phyloP scores from a whole-genome alignment of 35 echinoderm and acorn worm genomes.

The Lytechinus pictus region DNA sequence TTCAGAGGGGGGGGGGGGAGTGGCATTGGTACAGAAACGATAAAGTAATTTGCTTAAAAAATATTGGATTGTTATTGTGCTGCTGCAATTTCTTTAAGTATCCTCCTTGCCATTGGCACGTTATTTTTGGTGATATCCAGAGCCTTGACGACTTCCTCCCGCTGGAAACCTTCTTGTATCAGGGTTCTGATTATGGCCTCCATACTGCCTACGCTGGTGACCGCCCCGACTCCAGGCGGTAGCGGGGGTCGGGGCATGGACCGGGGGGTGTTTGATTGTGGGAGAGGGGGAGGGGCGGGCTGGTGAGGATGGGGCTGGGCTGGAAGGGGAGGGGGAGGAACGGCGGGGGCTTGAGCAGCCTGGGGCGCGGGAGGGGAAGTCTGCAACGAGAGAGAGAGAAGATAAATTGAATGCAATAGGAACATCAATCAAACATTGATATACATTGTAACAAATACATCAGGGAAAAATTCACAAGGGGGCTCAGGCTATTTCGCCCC shows the following conservation, averaged over 20 bases:
- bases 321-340: slow-evolving; percentile 61
- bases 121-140: slow-evolving; percentile 89
- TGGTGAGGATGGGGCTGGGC: slow-evolving; percentile 62
- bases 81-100: slow-evolving; percentile 74
- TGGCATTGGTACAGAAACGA: no score
- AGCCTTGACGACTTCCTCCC: slow-evolving; percentile 77
- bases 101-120: slow-evolving; percentile 77
- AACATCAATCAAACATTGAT: neutral
- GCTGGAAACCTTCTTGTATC: slow-evolving; percentile 73
- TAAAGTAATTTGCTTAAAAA: no score
- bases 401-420: neutral
- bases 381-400: neutral
- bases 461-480: no score
- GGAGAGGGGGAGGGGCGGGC: slow-evolving; percentile 18
- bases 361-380: slow-evolving; percentile 1
- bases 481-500: no score
- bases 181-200: slow-evolving; percentile 64
- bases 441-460: neutral
- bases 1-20: no score
- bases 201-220: slow-evolving; percentile 42
- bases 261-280: slow-evolving; percentile 56
- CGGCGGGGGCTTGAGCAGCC: slow-evolving; percentile 15
- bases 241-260: slow-evolving; percentile 25
- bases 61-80: neutral
- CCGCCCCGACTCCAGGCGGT: slow-evolving; percentile 12